phyloP scores from a whole-genome alignment of 2,797 vertebrate genomes.

The Dendrocincla fuliginosa region DNA sequence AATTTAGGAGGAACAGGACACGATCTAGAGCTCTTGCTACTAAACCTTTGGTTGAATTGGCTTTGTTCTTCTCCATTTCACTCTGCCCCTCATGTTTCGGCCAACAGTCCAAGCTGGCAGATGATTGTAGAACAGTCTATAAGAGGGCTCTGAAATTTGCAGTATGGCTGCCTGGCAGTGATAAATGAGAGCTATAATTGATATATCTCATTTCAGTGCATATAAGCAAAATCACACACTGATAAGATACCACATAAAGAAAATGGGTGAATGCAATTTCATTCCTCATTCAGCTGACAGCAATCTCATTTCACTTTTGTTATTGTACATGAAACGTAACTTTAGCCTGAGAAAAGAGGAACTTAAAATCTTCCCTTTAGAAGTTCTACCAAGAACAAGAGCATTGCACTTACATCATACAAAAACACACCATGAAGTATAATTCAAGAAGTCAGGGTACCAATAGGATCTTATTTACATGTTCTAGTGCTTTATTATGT shows the following conservation, averaged over 20 bases:
- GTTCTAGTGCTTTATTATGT: slow-evolving; percentile 42
- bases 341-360: slow-evolving; percentile 19
- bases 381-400: slow-evolving; percentile 40
- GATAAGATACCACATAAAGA: slow-evolving; percentile 48
- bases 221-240: slow-evolving; percentile 38
- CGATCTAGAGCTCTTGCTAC: not conserved
- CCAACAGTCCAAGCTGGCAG: not conserved
- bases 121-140: not conserved
- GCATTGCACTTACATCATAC: not conserved
- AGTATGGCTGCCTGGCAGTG: not conserved
- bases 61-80: not conserved
- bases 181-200: slow-evolving; percentile 30
- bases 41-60: not conserved
- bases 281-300: slow-evolving; percentile 20
- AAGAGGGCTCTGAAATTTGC: not conserved
- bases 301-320: slow-evolving; percentile 46
- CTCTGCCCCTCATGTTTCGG: not conserved
- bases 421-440: slow-evolving; percentile 1
- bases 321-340: slow-evolving; percentile 25
- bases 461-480: slow-evolving; percentile 27
- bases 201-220: slow-evolving; percentile 23
- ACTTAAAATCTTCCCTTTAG: slow-evolving; percentile 22
- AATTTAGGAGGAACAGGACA: slow-evolving; percentile 39
- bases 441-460: slow-evolving; percentile 27
- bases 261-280: slow-evolving; percentile 6